These are phyloP conservation scores for Slavum lentiscoides DNA, from an alignment of 2,888 invertebrate species.

Conservation along the genomic window DNA sequence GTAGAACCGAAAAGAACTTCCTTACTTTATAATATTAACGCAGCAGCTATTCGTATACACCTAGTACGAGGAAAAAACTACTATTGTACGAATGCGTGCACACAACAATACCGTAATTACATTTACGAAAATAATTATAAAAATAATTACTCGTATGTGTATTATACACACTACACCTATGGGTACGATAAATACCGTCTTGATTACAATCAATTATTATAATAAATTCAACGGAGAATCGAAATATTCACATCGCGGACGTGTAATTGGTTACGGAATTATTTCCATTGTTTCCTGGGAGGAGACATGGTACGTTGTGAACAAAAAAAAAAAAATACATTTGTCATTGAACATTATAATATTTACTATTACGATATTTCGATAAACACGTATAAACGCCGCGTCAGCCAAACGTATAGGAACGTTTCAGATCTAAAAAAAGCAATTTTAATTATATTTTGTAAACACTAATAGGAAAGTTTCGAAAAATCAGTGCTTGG, in stretches of 20 bases:
- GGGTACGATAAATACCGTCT: neutral
- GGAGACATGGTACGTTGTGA: neutral
- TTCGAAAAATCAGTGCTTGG: no score
- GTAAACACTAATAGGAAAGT: no score
- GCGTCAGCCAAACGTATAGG: neutral
- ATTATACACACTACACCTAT: neutral
- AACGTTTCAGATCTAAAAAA: no score
- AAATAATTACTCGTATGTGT: slow-evolving; percentile 9
- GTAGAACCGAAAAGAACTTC: neutral
- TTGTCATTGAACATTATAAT: slow-evolving; percentile 4
- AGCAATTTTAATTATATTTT: no score
- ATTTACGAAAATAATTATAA: slow-evolving; percentile 19
- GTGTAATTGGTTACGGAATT: slow-evolving; percentile 1
- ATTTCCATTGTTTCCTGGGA: slow-evolving; percentile 24
- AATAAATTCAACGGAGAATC: neutral
- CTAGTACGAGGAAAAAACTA: neutral
- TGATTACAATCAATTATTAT: slow-evolving; percentile 26
- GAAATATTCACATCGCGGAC: neutral
- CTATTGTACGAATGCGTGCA: neutral
- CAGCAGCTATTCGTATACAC: neutral
- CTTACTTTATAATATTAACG: neutral
- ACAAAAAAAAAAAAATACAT: neutral
- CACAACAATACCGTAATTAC: neutral
- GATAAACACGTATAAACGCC: slow-evolving; percentile 1
- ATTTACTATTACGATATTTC: slow-evolving; percentile 2